Evolutionary conservation across 2,888 invertebrate species (phyloP), one percentile per base, ranked within the genome.

Genomic region (Lamellibrachia columna): DNA sequence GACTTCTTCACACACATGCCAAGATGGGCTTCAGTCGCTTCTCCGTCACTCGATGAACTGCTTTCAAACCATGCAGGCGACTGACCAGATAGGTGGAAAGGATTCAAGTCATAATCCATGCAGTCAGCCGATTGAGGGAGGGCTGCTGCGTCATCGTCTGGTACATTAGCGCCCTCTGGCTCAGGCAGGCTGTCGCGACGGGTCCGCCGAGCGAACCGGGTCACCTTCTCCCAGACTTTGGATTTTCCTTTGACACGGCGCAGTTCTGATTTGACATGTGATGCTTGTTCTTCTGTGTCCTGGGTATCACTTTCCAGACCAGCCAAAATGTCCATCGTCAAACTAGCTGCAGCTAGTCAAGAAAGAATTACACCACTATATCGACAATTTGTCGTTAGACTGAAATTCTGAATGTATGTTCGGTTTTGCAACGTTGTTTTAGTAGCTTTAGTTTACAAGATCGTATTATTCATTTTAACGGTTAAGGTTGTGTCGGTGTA

Each of bases 1-100:
- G 93, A 92, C 15, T 93, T 52, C 91, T 93, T 93, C 22, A 92
- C 91, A 22, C 75, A 75, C 75, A 75, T 75, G 75, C 75, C 75
- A 75, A 75, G 3, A 22, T 75, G 1, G n/a, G 75, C 1, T 11
- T 75, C 75, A 22, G 75, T 75, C 6, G 75, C 75, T 75, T 75
- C 75, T 75, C 75, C 75, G 75, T 75, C 75, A 75, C 75, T 75
- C 75, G 75, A 75, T 4, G 75, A 75, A 75, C 75, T 75, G 75
- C 75, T 75, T 22, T 75, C 75, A n/a, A 75, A 75, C 75, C 75
- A 75, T 11, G 75, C 75, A 75, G 75, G 75, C 22, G 75, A 75
- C 2, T 75, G 75, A 6, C 22, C 75, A 22, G 75, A n/a, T 15
- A 75, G 75, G 4, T 75, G 75, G 22, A 75, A 75, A n/a, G 75